Conservation (phyloP, 1,140 invertebrate genomes). For the Bombus turneri region DNA sequence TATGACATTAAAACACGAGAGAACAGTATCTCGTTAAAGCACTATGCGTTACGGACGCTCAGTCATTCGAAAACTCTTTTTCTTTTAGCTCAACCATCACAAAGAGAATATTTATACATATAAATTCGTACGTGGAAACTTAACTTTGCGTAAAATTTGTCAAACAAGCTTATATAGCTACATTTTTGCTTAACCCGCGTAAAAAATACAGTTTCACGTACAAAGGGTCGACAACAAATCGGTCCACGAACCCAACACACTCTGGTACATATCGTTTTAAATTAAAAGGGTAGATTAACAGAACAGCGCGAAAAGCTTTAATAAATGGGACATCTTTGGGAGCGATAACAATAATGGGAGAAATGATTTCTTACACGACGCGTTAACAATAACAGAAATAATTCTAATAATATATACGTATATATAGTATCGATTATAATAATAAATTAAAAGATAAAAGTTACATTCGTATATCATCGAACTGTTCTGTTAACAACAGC, state of each 20-base stretch:
- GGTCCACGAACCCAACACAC: conserved; percentile 13
- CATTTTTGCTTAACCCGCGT: not conserved
- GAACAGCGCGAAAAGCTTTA: conserved; percentile 43
- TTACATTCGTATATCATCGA: conserved; percentile 18
- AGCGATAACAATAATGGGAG: conserved; percentile 55
- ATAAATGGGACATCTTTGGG: conserved; percentile 38
- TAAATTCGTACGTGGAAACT: conserved; percentile 56
- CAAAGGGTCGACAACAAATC: conserved; percentile 42
- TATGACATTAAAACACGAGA: conserved; percentile 15
- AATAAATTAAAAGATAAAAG: conserved; percentile 63
- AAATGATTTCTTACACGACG: conserved; percentile 52
- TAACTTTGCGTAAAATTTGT: conserved; percentile 40
- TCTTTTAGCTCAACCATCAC: conserved; percentile 13
- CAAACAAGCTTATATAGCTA: conserved; percentile 30
- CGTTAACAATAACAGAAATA: conserved; percentile 66
- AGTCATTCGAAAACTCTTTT: conserved; percentile 12
- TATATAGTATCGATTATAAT: conserved; percentile 40
- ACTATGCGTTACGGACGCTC: not conserved
- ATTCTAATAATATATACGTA: conserved; percentile 26
- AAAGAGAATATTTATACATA: conserved; percentile 44
- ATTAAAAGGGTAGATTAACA: conserved; percentile 28
- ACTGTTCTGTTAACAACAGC: conserved; percentile 60
- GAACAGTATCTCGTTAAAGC: not conserved
- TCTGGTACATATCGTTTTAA: conserved; percentile 47
- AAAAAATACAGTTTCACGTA: conserved; percentile 27